Percentiles rank a stretch among this genome's conserved stretches.
Evolutionary conservation across 2,113 vertebrate species (phyloP).

Genomic region (Lophura nycthemera): DNA sequence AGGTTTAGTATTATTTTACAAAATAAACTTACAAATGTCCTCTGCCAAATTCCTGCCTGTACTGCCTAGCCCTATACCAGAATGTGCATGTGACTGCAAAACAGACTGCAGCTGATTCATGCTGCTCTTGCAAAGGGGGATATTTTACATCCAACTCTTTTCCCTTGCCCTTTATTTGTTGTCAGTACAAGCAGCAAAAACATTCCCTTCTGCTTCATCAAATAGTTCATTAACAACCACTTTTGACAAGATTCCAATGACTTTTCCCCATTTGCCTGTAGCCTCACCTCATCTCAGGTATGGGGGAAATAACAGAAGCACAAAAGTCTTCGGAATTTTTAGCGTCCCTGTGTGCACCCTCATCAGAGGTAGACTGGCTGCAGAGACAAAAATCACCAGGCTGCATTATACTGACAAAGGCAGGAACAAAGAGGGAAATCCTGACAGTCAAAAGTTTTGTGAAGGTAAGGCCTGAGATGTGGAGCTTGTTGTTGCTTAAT

Average conservation of each 20-base stretch:
- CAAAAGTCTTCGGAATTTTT: background rate
- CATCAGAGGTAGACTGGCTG: background rate
- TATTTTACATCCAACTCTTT: background rate
- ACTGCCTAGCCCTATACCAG: background rate
- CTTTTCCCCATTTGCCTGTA: background rate
- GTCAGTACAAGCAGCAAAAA: background rate
- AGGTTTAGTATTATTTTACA: background rate
- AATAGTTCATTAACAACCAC: slow-evolving; percentile 29
- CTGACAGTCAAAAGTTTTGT: background rate
- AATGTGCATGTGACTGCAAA: background rate
- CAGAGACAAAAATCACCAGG: background rate
- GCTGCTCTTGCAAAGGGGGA: background rate
- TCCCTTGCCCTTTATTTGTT: background rate
- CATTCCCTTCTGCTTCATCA: slow-evolving; percentile 20
- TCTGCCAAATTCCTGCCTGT: background rate
- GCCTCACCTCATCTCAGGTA: background rate
- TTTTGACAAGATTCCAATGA: slow-evolving; percentile 21
- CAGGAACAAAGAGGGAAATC: background rate
- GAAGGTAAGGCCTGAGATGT: background rate
- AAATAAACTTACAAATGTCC: background rate
- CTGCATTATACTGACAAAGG: background rate
- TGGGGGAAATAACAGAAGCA: background rate
- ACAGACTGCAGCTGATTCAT: background rate
- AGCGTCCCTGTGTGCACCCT: background rate
- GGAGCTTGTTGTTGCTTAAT: background rate